Base-by-base conservation (phyloP, 2,888 invertebrate species). In the Mechanitis mazaeus region DNA sequence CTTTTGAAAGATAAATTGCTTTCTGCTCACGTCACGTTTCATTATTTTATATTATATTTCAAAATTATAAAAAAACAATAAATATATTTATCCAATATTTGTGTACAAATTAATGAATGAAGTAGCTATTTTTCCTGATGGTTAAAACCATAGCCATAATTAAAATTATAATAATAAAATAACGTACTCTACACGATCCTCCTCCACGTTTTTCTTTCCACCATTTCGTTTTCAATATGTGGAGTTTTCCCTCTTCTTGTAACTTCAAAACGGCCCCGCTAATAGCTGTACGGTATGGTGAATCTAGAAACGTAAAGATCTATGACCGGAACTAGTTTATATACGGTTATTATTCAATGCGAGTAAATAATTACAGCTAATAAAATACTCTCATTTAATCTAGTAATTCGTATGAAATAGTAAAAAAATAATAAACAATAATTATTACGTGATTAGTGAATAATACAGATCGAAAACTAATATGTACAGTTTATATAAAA, bases 141-240 rank as follows among this genome's bases (percentile, higher is more conserved):
- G 7, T 20, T 20, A 20, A 20, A 20, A 20, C 20, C 20, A 20
- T 20, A 20, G 20, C 20, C 20, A 20, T 20, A 20, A 20, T 20
- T 28, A 28, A 20, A 45, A 47, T 54, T 45, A 20, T 56, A 50
- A 47, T 56, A 47, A 47, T 47, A 56, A 56, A 42, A 55, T 46
- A 68, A 84, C 92, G 92, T 88, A 95, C 95, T 79, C 95, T 92
- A 80, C 96, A 96, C 62, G 95, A 94, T 56, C 96, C 96, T 33
- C 97, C 97, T 31, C 97, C 97, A 42, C 96, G 92, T 87, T 95
- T 96, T 85, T 97, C 96, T 80, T 97, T 97, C 99, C 99, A 99
- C 99, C 99, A 99, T 80, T 95, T 94, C 42, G 97, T 96, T 91
- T 98, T 98, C 75, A 99, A 90, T 79, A 95, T 94, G 79, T 96